phyloP scores from a whole-genome alignment of 2,113 vertebrate genomes.

The Anser brachyrhynchus region DNA sequence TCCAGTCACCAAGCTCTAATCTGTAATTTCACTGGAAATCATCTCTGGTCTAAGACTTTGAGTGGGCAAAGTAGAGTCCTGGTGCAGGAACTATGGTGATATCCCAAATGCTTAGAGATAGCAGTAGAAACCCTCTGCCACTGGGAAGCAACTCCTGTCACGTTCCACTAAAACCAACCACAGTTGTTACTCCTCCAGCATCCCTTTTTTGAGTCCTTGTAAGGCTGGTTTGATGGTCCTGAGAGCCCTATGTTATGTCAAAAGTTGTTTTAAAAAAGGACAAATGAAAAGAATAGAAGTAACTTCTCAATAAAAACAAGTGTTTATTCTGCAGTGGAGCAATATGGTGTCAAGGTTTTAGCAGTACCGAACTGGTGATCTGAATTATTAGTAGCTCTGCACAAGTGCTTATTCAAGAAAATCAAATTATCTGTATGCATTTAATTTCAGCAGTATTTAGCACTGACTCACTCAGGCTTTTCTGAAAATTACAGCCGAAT shows the following conservation, averaged over 20 bases:
- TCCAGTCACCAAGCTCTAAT: neutral
- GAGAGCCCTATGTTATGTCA: neutral
- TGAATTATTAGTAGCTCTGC: neutral
- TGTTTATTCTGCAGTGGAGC: neutral
- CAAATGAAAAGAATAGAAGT: neutral
- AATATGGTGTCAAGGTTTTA: neutral
- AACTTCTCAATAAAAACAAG: neutral
- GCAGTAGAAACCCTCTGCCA: neutral
- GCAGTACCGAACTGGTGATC: neutral
- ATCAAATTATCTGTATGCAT: neutral
- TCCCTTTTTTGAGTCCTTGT: neutral
- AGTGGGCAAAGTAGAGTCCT: neutral
- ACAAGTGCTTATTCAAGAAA: neutral
- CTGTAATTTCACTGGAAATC: neutral
- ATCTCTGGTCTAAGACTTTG: neutral
- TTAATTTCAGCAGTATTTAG: neutral
- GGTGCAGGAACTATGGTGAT: neutral
- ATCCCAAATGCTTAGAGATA: neutral
- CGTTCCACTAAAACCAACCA: neutral
- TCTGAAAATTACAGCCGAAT: neutral
- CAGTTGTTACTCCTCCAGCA: neutral
- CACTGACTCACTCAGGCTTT: neutral
- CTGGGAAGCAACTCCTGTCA: neutral
- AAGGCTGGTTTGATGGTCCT: neutral
- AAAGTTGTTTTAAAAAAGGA: neutral